Conservation (phyloP, 1,140 invertebrate species). For the Cryptotermes secundus region DNA sequence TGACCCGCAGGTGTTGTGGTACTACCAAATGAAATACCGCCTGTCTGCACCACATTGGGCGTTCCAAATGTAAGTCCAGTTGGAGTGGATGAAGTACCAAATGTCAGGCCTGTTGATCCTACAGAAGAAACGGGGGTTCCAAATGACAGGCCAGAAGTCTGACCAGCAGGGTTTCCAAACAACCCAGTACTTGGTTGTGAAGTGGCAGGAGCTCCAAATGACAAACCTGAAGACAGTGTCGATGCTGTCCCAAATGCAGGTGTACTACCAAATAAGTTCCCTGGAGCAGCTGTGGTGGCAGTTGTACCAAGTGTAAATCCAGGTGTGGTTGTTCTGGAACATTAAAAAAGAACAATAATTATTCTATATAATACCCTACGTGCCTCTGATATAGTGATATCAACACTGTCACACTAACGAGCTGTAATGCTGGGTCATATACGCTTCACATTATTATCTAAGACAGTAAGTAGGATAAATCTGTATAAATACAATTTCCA, state of each 20-base stretch:
- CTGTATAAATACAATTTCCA: too few species aligned
- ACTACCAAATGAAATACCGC: not conserved
- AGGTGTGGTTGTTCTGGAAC: not conserved
- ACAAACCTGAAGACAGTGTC: not conserved
- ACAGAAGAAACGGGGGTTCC: not conserved
- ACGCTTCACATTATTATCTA: too few species aligned
- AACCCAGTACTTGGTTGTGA: not conserved
- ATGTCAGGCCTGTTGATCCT: not conserved
- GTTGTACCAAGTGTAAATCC: not conserved
- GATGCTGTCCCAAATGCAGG: not conserved
- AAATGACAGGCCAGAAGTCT: slow-evolving; percentile 19
- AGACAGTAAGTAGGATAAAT: too few species aligned
- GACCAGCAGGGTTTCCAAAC: not conserved
- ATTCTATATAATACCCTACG: too few species aligned
- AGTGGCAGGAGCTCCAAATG: not conserved
- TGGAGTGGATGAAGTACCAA: slow-evolving; percentile 11
- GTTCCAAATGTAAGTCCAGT: not conserved
- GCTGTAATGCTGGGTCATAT: too few species aligned
- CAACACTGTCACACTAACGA: too few species aligned
- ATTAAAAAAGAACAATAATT: not conserved
- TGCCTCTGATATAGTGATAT: too few species aligned
- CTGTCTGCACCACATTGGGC: not conserved
- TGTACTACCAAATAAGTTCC: not conserved
- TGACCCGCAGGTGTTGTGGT: not conserved
- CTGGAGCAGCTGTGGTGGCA: not conserved